phyloP scores from a whole-genome alignment of 37 sponge, comb jelly and placozoan species.

The Oscarella lobularis region DNA sequence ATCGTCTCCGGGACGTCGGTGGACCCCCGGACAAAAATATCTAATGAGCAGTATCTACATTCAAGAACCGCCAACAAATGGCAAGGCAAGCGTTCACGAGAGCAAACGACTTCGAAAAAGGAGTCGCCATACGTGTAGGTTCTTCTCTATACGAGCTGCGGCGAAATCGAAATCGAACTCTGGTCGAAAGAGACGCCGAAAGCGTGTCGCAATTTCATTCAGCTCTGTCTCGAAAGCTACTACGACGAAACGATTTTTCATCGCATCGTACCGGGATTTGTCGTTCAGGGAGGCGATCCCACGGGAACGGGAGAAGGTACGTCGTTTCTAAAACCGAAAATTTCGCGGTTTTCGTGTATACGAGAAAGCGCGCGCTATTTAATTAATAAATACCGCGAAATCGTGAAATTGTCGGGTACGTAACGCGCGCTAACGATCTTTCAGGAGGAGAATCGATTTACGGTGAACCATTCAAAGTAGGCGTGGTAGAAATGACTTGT shows the following conservation, averaged over 20 bases:
- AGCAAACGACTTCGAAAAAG: not conserved
- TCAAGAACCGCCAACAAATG: slow-evolving; percentile 87
- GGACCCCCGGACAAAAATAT: too few species aligned
- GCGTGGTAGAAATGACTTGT: not conserved
- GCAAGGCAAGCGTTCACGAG: slow-evolving; percentile 47
- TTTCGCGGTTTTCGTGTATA: too few species aligned
- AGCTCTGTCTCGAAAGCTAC: slow-evolving; percentile 94
- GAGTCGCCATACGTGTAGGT: slow-evolving; percentile 26
- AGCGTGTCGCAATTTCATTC: slow-evolving; percentile 95
- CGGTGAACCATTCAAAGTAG: slow-evolving; percentile 77
- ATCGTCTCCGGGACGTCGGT: too few species aligned
- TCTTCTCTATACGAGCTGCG: slow-evolving; percentile 63
- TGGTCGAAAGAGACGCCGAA: slow-evolving; percentile 97
- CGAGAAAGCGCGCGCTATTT: too few species aligned
- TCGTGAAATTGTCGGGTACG: too few species aligned
- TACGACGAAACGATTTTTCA: slow-evolving; percentile 88
- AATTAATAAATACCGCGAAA: too few species aligned
- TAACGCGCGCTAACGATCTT: too few species aligned
- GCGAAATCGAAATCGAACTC: slow-evolving; percentile 89
- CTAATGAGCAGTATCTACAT: slow-evolving; percentile 93
- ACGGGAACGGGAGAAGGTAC: slow-evolving; percentile 93
- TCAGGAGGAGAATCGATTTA: slow-evolving; percentile 80
- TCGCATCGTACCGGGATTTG: slow-evolving; percentile 69
- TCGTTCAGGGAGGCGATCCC: slow-evolving; percentile 87
- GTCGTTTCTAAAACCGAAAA: too few species aligned